Evolutionary conservation across 2,888 invertebrate genomes (phyloP).

Genomic region (Anticlea derivata): DNA sequence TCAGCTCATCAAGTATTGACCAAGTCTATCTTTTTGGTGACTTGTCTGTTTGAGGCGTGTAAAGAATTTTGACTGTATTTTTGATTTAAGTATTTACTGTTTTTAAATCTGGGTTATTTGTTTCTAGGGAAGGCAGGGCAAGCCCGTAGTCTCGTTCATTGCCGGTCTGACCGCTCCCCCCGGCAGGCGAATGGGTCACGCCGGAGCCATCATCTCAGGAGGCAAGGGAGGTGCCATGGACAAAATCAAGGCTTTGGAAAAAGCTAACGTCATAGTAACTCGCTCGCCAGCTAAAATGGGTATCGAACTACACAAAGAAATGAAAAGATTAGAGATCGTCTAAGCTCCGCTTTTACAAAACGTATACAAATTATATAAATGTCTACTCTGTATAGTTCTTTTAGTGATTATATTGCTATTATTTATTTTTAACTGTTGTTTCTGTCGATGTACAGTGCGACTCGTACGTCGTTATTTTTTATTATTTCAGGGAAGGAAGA

Average conservation of each 20-base stretch:
- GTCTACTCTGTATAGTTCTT: slow-evolving; percentile 65
- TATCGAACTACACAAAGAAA: slow-evolving; percentile 92
- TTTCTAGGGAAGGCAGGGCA: slow-evolving; percentile 91
- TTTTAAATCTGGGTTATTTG: background rate
- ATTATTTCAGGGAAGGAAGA: slow-evolving; percentile 31
- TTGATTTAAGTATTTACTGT: too few species aligned
- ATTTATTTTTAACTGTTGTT: slow-evolving; percentile 67
- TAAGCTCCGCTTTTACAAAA: slow-evolving; percentile 51
- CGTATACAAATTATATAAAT: slow-evolving; percentile 44
- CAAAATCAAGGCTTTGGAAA: slow-evolving; percentile 97
- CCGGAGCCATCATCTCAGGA: slow-evolving; percentile 99
- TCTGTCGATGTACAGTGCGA: slow-evolving; percentile 37
- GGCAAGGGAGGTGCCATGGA: slow-evolving; percentile 99
- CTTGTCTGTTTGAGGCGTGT: too few species aligned
- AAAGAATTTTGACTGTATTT: too few species aligned
- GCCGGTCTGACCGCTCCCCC: slow-evolving; percentile 99
- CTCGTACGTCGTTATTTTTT: slow-evolving; percentile 33
- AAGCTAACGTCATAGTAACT: slow-evolving; percentile 96
- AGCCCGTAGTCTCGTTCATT: slow-evolving; percentile 99
- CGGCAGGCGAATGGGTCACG: slow-evolving; percentile 99
- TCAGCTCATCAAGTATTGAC: too few species aligned
- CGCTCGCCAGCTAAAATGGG: slow-evolving; percentile 99
- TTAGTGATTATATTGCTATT: slow-evolving; percentile 67
- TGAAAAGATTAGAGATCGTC: slow-evolving; percentile 90
- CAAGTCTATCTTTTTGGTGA: too few species aligned